Conservation (phyloP, 2,797 vertebrate species). For the Smutsia gigantea region DNA sequence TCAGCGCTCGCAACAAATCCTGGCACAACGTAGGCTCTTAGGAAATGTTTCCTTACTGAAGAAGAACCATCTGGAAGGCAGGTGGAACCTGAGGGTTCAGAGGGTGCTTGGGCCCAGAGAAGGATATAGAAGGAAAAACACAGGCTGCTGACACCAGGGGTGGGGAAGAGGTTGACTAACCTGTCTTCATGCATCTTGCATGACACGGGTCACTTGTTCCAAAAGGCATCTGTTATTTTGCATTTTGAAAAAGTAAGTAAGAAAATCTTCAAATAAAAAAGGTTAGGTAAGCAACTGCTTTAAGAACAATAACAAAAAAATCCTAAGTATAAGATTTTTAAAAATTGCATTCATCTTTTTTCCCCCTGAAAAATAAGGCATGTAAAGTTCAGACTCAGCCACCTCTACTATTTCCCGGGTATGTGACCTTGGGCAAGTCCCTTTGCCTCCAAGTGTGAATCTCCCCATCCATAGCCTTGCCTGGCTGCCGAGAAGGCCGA, state of each 20-base stretch:
- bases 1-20: accelerated
- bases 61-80: not conserved
- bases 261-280: not conserved
- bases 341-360: not conserved
- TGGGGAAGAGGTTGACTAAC: not conserved
- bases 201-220: not conserved
- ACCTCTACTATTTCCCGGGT: not conserved
- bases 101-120: not conserved
- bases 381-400: not conserved
- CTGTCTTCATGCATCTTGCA: accelerated
- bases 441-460: not conserved
- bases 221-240: not conserved
- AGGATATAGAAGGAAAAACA: not conserved
- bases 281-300: not conserved
- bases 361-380: not conserved
- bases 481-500: no score
- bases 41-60: not conserved
- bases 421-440: not conserved
- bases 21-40: not conserved
- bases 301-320: not conserved
- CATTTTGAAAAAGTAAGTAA: not conserved
- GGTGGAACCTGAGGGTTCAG: not conserved
- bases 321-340: not conserved
- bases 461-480: not conserved
- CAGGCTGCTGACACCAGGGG: not conserved